Evolutionary conservation across 2,797 vertebrate species (phyloP).

Genomic region (Crypturellus tataupa): DNA sequence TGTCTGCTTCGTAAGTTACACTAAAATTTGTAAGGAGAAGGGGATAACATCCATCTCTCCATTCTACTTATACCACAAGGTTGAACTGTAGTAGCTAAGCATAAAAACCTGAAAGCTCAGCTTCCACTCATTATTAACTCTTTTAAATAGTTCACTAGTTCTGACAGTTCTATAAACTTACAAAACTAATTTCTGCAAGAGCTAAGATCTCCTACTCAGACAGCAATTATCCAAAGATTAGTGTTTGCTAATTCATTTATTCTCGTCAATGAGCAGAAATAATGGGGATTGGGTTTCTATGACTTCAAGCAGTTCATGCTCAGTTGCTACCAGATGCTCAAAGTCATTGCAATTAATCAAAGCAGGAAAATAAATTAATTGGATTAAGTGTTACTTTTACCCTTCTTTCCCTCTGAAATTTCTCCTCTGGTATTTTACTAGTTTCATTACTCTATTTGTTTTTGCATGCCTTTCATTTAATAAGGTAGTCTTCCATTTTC

Average conservation of each 20-base stretch:
- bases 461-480: too few relatives aligned
- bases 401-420: constrained; percentile 2
- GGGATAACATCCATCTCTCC: background rate
- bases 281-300: constrained; percentile 80
- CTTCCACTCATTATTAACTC: constrained; percentile 73
- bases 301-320: constrained; percentile 69
- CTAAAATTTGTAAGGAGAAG: background rate
- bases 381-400: constrained; percentile 75
- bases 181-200: constrained; percentile 70
- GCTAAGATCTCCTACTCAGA: constrained; percentile 71
- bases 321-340: constrained; percentile 75
- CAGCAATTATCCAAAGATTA: constrained; percentile 84
- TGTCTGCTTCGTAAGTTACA: background rate
- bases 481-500: background rate
- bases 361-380: constrained; percentile 78
- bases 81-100: background rate
- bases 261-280: constrained; percentile 81
- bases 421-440: too few relatives aligned
- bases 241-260: constrained; percentile 79
- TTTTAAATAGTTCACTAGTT: constrained; percentile 62
- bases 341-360: constrained; percentile 75
- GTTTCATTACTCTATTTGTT: too few relatives aligned
- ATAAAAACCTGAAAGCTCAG: constrained; percentile 32
- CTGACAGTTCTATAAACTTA: constrained; percentile 75
- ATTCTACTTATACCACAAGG: background rate